These are phyloP conservation scores for Melanotaenia nigrans DNA, from an alignment of 2,797 vertebrate species.

Conservation along the genomic window DNA sequence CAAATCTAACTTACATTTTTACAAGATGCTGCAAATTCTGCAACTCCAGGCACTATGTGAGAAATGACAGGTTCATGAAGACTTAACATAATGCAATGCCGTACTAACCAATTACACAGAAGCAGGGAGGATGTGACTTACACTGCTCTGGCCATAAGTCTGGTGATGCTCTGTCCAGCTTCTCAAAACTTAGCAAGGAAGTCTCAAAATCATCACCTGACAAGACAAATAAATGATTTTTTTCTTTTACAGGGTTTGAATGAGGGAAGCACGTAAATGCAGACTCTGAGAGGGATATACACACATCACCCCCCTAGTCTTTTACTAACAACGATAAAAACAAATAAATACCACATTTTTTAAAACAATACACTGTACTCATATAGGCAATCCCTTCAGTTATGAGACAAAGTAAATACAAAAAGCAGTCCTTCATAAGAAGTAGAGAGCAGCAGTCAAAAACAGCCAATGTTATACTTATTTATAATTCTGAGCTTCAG, in stretches of 20 bases:
- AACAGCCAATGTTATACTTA: not conserved
- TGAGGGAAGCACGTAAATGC: too few relatives aligned
- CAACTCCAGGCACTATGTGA: constrained; percentile 92
- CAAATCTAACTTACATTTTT: constrained; percentile 91
- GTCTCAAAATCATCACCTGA: constrained; percentile 92
- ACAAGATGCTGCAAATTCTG: constrained; percentile 97
- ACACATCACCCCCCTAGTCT: too few relatives aligned
- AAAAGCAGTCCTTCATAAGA: not conserved
- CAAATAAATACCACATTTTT: too few relatives aligned
- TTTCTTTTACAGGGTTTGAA: not conserved
- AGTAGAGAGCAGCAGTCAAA: not conserved
- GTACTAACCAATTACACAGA: not conserved
- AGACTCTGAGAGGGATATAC: too few relatives aligned
- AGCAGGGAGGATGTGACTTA: constrained; percentile 75
- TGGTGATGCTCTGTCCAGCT: constrained; percentile 95
- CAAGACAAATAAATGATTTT: constrained; percentile 3
- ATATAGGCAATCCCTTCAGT: too few relatives aligned
- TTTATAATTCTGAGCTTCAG: not conserved
- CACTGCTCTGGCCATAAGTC: constrained; percentile 97
- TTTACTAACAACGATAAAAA: too few relatives aligned
- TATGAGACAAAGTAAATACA: not conserved
- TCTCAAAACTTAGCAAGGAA: constrained; percentile 96
- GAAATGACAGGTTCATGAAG: constrained; percentile 44
- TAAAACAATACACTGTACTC: not conserved
- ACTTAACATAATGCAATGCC: constrained; percentile 4